phyloP scores from a whole-genome alignment of 2,888 invertebrate species.

The Rhingia rostrata region DNA sequence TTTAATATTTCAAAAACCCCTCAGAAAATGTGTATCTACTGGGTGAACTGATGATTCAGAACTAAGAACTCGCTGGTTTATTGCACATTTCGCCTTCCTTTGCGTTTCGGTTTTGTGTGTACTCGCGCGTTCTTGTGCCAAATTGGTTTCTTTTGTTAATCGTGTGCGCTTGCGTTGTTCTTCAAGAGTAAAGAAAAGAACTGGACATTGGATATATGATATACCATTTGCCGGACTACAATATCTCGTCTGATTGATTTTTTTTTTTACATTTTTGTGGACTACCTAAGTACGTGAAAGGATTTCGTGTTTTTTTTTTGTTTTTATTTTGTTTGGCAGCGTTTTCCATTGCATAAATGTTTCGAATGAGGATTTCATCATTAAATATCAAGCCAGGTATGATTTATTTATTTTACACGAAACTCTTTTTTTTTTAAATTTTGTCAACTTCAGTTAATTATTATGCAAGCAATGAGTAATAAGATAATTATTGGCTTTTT shows the following conservation, averaged over 20 bases:
- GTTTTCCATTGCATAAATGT: constrained; percentile 76
- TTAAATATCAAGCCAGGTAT: constrained; percentile 82
- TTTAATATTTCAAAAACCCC: neutral
- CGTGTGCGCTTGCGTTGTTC: constrained; percentile 38
- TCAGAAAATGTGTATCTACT: constrained; percentile 41
- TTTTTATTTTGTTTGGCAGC: neutral
- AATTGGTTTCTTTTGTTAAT: constrained; percentile 70
- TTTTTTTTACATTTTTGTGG: constrained; percentile 1
- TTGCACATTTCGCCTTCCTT: constrained; percentile 41
- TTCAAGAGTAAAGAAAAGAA: constrained; percentile 30
- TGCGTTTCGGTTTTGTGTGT: constrained; percentile 18
- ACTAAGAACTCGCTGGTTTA: constrained; percentile 67
- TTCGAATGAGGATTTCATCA: constrained; percentile 81
- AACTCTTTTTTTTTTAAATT: neutral
- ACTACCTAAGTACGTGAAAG: constrained; percentile 44
- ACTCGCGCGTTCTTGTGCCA: constrained; percentile 37
- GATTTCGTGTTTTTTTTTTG: constrained; percentile 39
- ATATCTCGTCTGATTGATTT: constrained; percentile 13
- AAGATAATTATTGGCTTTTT: constrained; percentile 34
- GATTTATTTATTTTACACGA: constrained; percentile 5
- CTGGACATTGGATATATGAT: constrained; percentile 65
- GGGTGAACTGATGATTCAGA: constrained; percentile 65
- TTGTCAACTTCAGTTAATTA: constrained; percentile 24
- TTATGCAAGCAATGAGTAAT: constrained; percentile 58
- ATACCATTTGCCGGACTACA: constrained; percentile 14